Conservation (phyloP, 2,888 invertebrate genomes). For the Tromatobia lineatoria region DNA sequence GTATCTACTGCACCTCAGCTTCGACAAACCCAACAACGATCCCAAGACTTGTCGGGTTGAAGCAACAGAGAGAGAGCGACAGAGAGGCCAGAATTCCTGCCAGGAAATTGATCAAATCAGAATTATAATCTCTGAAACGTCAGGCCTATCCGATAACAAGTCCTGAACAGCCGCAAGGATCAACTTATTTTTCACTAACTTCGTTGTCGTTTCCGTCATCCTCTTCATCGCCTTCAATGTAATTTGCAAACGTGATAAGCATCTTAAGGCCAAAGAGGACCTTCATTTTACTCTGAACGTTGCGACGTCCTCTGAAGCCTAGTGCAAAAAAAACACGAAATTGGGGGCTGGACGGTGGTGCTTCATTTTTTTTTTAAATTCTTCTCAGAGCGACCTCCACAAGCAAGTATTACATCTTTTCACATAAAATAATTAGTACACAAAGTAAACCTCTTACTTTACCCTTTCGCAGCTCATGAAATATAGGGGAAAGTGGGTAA, state of each 20-base stretch:
- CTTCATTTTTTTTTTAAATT: too few species aligned
- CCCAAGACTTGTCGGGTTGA: background rate
- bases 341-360: too few species aligned
- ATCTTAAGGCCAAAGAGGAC: background rate
- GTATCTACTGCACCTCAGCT: conserved; percentile 12
- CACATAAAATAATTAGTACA: too few species aligned
- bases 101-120: conserved; percentile 46
- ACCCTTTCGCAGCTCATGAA: too few species aligned
- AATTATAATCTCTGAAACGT: conserved; percentile 32
- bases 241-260: background rate
- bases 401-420: too few species aligned
- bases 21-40: conserved; percentile 1
- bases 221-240: conserved; percentile 4
- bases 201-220: background rate
- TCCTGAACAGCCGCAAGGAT: background rate
- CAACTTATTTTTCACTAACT: conserved; percentile 35
- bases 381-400: too few species aligned
- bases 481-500: too few species aligned
- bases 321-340: too few species aligned
- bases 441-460: too few species aligned
- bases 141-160: conserved; percentile 16
- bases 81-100: background rate
- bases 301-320: too few species aligned
- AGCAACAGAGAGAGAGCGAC: background rate
- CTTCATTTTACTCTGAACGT: background rate